These are phyloP conservation scores for Lutjanus erythropterus DNA, from an alignment of 2,113 vertebrate species.

Conservation along the genomic window DNA sequence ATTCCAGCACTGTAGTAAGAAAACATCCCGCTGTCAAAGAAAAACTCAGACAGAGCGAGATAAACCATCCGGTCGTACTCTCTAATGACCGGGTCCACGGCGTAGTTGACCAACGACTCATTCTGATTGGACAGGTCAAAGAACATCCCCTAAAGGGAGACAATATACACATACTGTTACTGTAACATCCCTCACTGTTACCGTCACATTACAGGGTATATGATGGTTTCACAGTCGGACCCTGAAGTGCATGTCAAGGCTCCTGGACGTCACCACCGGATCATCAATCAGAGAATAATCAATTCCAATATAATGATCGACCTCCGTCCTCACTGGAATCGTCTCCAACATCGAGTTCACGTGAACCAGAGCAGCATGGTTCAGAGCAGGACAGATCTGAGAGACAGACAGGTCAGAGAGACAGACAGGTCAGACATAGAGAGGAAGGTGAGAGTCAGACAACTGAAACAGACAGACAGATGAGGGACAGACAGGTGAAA, in stretches of 20 bases:
- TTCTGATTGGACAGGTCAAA: conserved; percentile 83
- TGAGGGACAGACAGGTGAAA: not conserved
- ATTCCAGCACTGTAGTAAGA: conserved; percentile 89
- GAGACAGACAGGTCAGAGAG: not conserved
- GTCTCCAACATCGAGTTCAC: conserved; percentile 93
- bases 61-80: conserved; percentile 95
- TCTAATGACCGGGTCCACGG: conserved; percentile 87
- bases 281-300: conserved; percentile 95
- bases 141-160: conserved; percentile 94
- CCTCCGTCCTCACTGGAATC: conserved; percentile 90
- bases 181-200: not conserved
- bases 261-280: conserved; percentile 84
- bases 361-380: conserved; percentile 89
- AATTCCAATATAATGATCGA: conserved; percentile 90
- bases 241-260: conserved; percentile 94
- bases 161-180: not conserved
- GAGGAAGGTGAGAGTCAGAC: not conserved
- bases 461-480: not conserved
- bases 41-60: conserved; percentile 93
- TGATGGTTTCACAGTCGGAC: conserved; percentile 74
- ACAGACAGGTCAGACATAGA: not conserved
- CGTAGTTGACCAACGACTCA: conserved; percentile 84
- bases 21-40: conserved; percentile 94
- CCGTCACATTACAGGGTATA: accelerated
- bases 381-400: conserved; percentile 94